phyloP scores from a whole-genome alignment of 2,888 invertebrate species.

The Leucoptera coffeella region DNA sequence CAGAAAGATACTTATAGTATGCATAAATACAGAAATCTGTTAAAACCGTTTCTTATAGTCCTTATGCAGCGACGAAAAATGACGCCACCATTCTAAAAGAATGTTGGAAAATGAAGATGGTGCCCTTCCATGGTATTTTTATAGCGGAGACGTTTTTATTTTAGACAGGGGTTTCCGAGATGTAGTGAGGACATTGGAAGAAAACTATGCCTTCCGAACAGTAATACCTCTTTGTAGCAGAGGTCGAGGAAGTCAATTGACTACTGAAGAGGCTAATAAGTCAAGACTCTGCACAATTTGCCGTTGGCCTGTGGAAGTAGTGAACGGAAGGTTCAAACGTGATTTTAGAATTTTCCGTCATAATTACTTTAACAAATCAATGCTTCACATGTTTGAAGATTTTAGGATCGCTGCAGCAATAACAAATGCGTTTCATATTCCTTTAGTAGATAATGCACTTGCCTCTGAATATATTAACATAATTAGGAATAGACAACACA shows the following conservation, averaged over 20 bases:
- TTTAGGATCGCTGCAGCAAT: slow-evolving; percentile 3
- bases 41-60: slow-evolving; percentile 10
- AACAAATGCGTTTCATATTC: slow-evolving; percentile 1
- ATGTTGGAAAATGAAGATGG: slow-evolving; percentile 3
- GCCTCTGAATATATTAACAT: slow-evolving; percentile 4
- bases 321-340: slow-evolving; percentile 3
- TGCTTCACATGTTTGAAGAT: slow-evolving; percentile 1
- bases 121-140: slow-evolving; percentile 3
- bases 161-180: slow-evolving; percentile 4
- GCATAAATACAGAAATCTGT: slow-evolving; percentile 9
- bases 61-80: slow-evolving; percentile 8
- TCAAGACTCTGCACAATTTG: slow-evolving; percentile 2
- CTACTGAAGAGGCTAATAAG: slow-evolving; percentile 4
- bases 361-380: slow-evolving; percentile 2
- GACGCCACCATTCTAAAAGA: slow-evolving; percentile 7
- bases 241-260: slow-evolving; percentile 1
- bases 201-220: no score
- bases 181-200: not conserved
- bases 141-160: slow-evolving; percentile 2
- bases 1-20: slow-evolving; percentile 8
- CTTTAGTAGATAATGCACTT: not conserved
- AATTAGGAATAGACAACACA: slow-evolving; percentile 3
- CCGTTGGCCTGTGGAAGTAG: slow-evolving; percentile 3
- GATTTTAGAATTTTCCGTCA: slow-evolving; percentile 3
- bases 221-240: not conserved